phyloP scores from a whole-genome alignment of 1,140 invertebrate species.

The Drosophila repleta region DNA sequence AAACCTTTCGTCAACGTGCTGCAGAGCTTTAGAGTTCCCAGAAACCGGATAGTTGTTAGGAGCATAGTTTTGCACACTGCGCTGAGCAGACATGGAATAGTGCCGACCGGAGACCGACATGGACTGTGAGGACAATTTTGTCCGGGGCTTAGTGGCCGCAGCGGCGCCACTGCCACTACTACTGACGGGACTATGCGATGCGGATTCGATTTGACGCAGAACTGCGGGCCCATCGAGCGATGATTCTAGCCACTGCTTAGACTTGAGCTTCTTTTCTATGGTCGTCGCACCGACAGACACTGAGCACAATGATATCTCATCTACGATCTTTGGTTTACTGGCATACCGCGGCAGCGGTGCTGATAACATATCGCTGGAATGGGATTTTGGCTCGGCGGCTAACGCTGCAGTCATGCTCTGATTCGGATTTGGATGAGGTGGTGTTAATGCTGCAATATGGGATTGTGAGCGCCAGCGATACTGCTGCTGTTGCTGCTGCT shows the following conservation, averaged over 20 bases:
- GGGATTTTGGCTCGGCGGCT: slow-evolving; percentile 54
- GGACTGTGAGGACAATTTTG: slow-evolving; percentile 80
- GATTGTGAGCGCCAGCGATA: slow-evolving; percentile 77
- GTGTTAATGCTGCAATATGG: slow-evolving; percentile 68
- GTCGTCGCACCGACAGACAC: slow-evolving; percentile 57
- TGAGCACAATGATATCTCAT: slow-evolving; percentile 76
- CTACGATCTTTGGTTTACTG: slow-evolving; percentile 46
- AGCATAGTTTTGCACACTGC: slow-evolving; percentile 45
- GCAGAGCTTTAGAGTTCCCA: slow-evolving; percentile 59
- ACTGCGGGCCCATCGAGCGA: slow-evolving; percentile 84
- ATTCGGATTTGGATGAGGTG: slow-evolving; percentile 49
- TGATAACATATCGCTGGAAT: slow-evolving; percentile 78
- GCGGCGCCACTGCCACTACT: slow-evolving; percentile 42
- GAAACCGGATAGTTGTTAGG: slow-evolving; percentile 51
- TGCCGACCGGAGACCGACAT: slow-evolving; percentile 76
- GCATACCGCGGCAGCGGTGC: slow-evolving; percentile 53
- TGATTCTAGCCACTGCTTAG: slow-evolving; percentile 85
- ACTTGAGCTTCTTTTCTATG: slow-evolving; percentile 76
- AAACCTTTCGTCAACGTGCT: slow-evolving; percentile 45
- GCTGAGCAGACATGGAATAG: slow-evolving; percentile 77
- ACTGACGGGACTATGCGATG: slow-evolving; percentile 57
- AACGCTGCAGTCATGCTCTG: slow-evolving; percentile 48
- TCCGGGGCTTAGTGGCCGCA: slow-evolving; percentile 40
- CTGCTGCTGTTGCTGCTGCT: slow-evolving; percentile 52
- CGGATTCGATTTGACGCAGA: slow-evolving; percentile 65